phyloP scores from a whole-genome alignment of 2,888 invertebrate species.

The Campoplex capitator region DNA sequence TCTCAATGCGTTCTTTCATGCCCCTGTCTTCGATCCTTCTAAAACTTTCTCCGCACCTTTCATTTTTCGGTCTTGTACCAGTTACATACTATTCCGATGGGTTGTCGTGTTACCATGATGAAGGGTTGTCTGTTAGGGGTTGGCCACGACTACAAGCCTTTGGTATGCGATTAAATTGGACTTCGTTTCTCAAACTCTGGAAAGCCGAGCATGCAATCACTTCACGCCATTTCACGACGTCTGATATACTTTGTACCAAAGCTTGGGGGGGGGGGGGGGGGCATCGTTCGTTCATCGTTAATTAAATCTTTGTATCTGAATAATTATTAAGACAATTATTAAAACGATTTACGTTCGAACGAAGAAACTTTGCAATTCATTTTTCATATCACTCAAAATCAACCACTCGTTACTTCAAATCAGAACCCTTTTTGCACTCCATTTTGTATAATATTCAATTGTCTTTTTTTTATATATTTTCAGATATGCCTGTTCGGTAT shows the following conservation, averaged over 20 bases:
- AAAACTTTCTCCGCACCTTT: conserved; percentile 21
- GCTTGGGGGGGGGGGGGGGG: background rate
- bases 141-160: conserved; percentile 57
- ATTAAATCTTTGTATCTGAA: background rate
- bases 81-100: conserved; percentile 35
- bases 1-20: background rate
- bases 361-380: background rate
- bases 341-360: background rate
- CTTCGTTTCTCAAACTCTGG: conserved; percentile 57
- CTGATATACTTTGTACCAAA: background rate
- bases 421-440: background rate
- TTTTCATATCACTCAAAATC: background rate
- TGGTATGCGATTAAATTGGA: conserved; percentile 69
- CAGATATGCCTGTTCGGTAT: conserved; percentile 81
- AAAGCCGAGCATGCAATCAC: conserved; percentile 70
- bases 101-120: conserved; percentile 56
- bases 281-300: conserved; percentile 7
- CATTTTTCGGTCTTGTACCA: conserved; percentile 31
- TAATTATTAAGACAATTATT: background rate
- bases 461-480: conserved; percentile 64
- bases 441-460: background rate
- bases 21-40: conserved; percentile 1
- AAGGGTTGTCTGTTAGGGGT: conserved; percentile 64
- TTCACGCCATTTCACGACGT: conserved; percentile 65
- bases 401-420: background rate